Conservation (phyloP, 2,888 invertebrate species). For the Trimorus sp. region DNA sequence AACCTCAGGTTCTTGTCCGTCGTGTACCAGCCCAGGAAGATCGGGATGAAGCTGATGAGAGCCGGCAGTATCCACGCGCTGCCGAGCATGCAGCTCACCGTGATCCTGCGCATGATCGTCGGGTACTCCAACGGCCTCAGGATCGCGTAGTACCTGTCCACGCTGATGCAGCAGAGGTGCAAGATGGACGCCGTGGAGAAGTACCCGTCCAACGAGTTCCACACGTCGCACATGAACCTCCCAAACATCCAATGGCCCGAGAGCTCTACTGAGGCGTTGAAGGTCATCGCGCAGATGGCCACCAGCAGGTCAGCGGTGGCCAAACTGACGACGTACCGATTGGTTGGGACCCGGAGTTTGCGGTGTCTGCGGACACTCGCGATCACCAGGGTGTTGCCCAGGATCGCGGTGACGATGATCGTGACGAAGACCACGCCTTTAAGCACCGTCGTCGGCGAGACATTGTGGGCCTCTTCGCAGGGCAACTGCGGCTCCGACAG, state of each 20-base stretch:
- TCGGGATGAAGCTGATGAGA: constrained; percentile 85
- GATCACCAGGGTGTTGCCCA: constrained; percentile 96
- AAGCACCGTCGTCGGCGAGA: constrained; percentile 80
- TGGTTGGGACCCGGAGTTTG: constrained; percentile 87
- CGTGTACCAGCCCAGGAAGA: constrained; percentile 86
- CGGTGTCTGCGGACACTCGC: constrained; percentile 91
- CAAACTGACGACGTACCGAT: constrained; percentile 97
- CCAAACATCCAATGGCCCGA: constrained; percentile 94
- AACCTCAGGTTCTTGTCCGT: constrained; percentile 84
- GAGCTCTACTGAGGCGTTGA: constrained; percentile 92
- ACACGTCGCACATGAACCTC: constrained; percentile 95
- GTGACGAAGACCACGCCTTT: constrained; percentile 90
- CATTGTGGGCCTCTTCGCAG: constrained; percentile 23
- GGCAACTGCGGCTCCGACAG: constrained; percentile 32
- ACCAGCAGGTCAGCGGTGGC: constrained; percentile 97
- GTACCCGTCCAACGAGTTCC: constrained; percentile 96
- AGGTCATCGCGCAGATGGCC: constrained; percentile 95
- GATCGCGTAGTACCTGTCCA: constrained; percentile 95
- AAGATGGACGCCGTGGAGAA: constrained; percentile 96
- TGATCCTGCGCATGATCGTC: constrained; percentile 92
- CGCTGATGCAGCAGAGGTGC: constrained; percentile 96
- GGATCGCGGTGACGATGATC: constrained; percentile 93
- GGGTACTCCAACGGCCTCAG: constrained; percentile 96
- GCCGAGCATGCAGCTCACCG: constrained; percentile 83
- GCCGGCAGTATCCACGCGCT: constrained; percentile 84